phyloP scores from a whole-genome alignment of 2,113 vertebrate species.

The Oxyura jamaicensis region DNA sequence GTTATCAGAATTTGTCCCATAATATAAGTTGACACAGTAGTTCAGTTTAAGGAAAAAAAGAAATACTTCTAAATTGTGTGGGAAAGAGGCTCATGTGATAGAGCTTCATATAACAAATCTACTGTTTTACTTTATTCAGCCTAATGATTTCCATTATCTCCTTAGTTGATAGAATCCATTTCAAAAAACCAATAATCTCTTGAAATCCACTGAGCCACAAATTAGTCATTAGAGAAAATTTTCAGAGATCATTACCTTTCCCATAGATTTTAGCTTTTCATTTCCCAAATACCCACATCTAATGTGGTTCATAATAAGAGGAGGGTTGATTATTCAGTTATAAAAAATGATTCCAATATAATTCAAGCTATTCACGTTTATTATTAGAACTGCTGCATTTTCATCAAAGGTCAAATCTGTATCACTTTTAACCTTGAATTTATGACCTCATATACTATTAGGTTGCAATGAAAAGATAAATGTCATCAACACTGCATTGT shows the following conservation, averaged over 20 bases:
- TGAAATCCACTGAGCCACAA: slow-evolving; percentile 83
- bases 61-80: slow-evolving; percentile 60
- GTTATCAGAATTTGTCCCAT: slow-evolving; percentile 8
- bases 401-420: slow-evolving; percentile 59
- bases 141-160: slow-evolving; percentile 84
- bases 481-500: neutral
- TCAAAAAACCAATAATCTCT: slow-evolving; percentile 83
- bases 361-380: slow-evolving; percentile 39
- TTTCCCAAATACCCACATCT: slow-evolving; percentile 65
- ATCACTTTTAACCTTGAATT: slow-evolving; percentile 57
- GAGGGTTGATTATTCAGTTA: slow-evolving; percentile 43
- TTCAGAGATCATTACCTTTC: slow-evolving; percentile 86
- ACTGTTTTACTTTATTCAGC: slow-evolving; percentile 71
- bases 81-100: slow-evolving; percentile 56
- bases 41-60: slow-evolving; percentile 54
- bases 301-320: slow-evolving; percentile 50
- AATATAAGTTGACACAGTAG: neutral
- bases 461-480: slow-evolving; percentile 45
- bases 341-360: slow-evolving; percentile 56
- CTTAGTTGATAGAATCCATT: slow-evolving; percentile 84
- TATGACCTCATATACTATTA: neutral
- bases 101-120: slow-evolving; percentile 66
- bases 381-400: slow-evolving; percentile 14
- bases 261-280: slow-evolving; percentile 76
- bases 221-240: slow-evolving; percentile 84